Evolutionary conservation across 2,113 vertebrate species (phyloP).

Genomic region (Origma solitaria): DNA sequence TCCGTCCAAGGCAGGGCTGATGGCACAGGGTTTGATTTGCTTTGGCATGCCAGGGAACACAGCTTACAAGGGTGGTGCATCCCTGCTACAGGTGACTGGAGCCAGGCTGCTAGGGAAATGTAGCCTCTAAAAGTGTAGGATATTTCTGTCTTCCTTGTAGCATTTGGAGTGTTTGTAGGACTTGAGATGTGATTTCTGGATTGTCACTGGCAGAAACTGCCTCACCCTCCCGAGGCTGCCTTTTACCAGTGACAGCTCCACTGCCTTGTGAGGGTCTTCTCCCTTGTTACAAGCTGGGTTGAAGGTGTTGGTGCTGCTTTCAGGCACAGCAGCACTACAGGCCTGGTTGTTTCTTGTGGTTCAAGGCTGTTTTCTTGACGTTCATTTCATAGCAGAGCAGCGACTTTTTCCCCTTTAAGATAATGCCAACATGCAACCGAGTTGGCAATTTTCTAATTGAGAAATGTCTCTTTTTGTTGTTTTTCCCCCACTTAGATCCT

Average conservation of each 20-base stretch:
- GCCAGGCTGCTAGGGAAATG: background rate
- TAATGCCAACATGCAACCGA: conserved; percentile 40
- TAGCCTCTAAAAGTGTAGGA: background rate
- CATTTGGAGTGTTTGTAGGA: background rate
- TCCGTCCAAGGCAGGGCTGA: background rate
- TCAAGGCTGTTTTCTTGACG: background rate
- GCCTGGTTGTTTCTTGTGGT: background rate
- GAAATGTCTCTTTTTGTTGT: conserved; percentile 74
- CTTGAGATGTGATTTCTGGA: background rate
- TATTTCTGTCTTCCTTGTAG: background rate
- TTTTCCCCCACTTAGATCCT: conserved; percentile 84
- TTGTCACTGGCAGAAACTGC: background rate
- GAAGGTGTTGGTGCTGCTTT: background rate
- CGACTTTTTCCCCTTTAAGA: conserved; percentile 15
- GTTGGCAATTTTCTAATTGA: conserved; percentile 69
- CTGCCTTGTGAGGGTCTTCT: background rate
- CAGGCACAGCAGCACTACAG: background rate
- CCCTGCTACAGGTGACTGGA: background rate
- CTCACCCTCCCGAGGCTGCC: background rate
- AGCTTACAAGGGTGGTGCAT: background rate
- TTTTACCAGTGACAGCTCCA: background rate
- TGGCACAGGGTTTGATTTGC: background rate
- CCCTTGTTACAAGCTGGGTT: background rate
- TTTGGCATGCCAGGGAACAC: background rate
- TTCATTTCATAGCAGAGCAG: conserved; percentile 1